Base-by-base conservation (phyloP, 1,140 invertebrate genomes). In the Drosophila hydei region DNA sequence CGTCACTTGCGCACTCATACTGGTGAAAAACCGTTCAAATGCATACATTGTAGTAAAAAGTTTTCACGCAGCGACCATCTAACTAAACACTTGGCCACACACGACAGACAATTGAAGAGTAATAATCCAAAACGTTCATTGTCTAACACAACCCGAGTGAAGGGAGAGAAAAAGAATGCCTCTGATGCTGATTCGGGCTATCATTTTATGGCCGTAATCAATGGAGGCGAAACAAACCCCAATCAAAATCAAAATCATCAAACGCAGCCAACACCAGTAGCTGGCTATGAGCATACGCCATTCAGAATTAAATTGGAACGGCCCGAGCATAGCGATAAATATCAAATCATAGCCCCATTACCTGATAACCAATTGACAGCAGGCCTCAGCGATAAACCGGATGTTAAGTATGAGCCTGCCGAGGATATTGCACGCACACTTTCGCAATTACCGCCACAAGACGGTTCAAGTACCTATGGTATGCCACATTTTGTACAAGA, bases 41-140 rank as follows among this genome's bases (percentile, higher is more conserved):
- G 96, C 88, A 91, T 92, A 0, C 93, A 94, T 9, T 97, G 96
- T 80, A 93, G 93, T 6, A 97, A 97, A 83, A 92, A 94, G 25
- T 97, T 97, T 88, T 96, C 96, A 90, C 92, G 96, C 5, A 97
- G 96, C 19, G 96, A 97, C 90, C 96, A 97, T 91, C 92, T 97
- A 3, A 95, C 95, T 0, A 97, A 97, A 90, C 96, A 97, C 90
- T 61, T 91, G 64, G 89, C 89, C 21, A 91, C 89, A 6, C 89
- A 91, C 47, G 83, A 88, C 50, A 68, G 83, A 4, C 83, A 88
- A 38, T 18, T 88, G 1, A 88, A 88, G 23, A 70, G 59, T 16
- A 87, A 54, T 33, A 81, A 88, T 14, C 75, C 62, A 8, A 89
- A 84, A 23, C 68, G 78, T 48, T 74, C 79, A 18, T 48, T 52